Percentiles rank a stretch among this genome's conserved stretches.
Evolutionary conservation across 2,888 invertebrate genomes (phyloP).

Genomic region (Gasteruption jaculator): DNA sequence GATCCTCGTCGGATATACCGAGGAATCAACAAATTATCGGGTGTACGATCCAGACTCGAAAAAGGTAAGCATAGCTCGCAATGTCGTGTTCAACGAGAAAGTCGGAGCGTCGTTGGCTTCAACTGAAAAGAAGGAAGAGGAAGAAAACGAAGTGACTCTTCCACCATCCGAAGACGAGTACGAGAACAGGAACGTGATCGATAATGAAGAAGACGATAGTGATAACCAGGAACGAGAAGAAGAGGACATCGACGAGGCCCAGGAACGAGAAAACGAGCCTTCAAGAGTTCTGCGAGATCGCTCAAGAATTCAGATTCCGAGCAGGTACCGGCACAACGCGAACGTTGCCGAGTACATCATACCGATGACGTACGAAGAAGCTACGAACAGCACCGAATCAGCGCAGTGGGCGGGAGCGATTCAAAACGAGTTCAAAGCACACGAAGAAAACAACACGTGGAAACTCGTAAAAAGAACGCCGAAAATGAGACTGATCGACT

Average conservation of each 20-base stretch:
- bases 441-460: constrained; percentile 20
- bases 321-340: constrained; percentile 6
- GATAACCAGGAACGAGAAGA: constrained; percentile 11
- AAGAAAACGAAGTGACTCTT: constrained; percentile 1
- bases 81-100: constrained; percentile 31
- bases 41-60: constrained; percentile 24
- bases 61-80: constrained; percentile 21
- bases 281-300: background rate
- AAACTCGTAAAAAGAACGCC: constrained; percentile 13
- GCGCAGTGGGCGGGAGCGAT: constrained; percentile 20
- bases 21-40: constrained; percentile 24
- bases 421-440: constrained; percentile 22
- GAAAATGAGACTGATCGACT: constrained; percentile 15
- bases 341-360: constrained; percentile 10
- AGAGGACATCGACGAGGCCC: background rate
- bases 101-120: too few species aligned
- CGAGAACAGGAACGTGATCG: too few species aligned
- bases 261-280: background rate
- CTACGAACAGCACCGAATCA: constrained; percentile 11
- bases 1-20: constrained; percentile 17
- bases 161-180: too few species aligned
- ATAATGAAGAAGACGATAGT: constrained; percentile 6
- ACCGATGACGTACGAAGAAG: constrained; percentile 10
- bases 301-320: background rate
- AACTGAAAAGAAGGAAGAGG: background rate